Evolutionary conservation across 2,797 vertebrate species (phyloP).

Genomic region (Typhlichthys eigenmanni): DNA sequence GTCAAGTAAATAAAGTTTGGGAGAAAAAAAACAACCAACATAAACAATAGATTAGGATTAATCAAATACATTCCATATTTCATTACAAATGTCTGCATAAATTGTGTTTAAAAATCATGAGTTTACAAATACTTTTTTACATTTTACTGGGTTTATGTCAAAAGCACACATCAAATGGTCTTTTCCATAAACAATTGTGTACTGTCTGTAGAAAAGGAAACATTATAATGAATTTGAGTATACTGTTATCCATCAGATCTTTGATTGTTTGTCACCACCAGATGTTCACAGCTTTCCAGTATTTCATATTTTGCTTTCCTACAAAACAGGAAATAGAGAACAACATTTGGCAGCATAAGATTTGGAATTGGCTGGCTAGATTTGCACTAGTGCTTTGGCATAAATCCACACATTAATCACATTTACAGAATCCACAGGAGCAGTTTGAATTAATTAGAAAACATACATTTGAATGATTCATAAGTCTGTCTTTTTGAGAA

Average conservation of each 20-base stretch:
- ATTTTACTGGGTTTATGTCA: too few species aligned
- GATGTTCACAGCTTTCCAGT: conserved; percentile 38
- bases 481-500: too few species aligned
- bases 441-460: too few species aligned
- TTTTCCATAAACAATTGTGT: too few species aligned
- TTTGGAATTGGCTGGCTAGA: conserved; percentile 11
- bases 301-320: conserved; percentile 30
- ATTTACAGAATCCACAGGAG: neutral
- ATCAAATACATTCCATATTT: too few species aligned
- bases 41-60: too few species aligned
- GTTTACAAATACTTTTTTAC: too few species aligned
- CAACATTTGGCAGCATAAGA: conserved; percentile 1
- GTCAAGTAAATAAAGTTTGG: conserved; percentile 26
- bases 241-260: conserved; percentile 36
- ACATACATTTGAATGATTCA: too few species aligned
- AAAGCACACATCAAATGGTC: too few species aligned
- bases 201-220: neutral
- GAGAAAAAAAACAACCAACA: neutral
- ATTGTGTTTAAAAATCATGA: too few species aligned
- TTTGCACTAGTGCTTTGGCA: neutral
- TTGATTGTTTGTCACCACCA: conserved; percentile 35
- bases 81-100: too few species aligned
- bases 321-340: conserved; percentile 28
- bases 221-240: conserved; percentile 5
- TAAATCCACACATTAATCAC: neutral